Percentiles rank a stretch among this genome's conserved stretches.
Conservation (phyloP, 2,888 invertebrate genomes). For the Ceratothoa steindachneri region DNA sequence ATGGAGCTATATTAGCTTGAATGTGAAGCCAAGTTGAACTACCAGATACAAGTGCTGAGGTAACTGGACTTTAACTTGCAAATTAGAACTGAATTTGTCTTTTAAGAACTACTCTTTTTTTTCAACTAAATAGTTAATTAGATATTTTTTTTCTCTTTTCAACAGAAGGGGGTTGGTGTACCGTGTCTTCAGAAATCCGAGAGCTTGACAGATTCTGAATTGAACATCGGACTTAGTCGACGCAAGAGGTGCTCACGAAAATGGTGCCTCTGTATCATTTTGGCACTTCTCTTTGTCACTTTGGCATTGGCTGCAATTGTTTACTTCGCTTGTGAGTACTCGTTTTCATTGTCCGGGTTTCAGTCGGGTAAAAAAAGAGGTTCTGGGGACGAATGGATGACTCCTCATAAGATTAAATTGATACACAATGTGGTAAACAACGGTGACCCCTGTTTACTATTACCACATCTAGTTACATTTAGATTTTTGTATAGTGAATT, state of each 20-base stretch:
- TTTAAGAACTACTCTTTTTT: too few relatives aligned
- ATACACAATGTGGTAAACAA: too few relatives aligned
- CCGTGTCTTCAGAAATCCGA: constrained; percentile 36
- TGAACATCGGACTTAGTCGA: constrained; percentile 24
- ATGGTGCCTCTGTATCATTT: constrained; percentile 81
- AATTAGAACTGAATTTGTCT: too few relatives aligned
- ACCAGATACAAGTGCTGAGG: too few relatives aligned
- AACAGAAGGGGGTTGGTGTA: constrained; percentile 27
- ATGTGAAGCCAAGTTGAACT: too few relatives aligned
- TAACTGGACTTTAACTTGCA: too few relatives aligned
- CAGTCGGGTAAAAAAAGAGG: neutral
- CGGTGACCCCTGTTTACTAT: too few relatives aligned
- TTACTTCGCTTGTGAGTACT: constrained; percentile 64
- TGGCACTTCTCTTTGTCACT: constrained; percentile 73
- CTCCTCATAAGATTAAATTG: too few relatives aligned
- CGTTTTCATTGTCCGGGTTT: neutral
- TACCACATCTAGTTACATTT: too few relatives aligned
- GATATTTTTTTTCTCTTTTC: neutral
- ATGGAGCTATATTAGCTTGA: too few relatives aligned
- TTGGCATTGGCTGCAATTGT: constrained; percentile 66
- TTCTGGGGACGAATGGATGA: too few relatives aligned
- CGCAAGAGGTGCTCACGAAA: constrained; percentile 66
- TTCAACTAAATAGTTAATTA: neutral
- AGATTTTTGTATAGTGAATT: too few relatives aligned
- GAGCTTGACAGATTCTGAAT: constrained; percentile 37